Conservation (phyloP, 1,140 invertebrate genomes). For the Agraylea sexmaculata region DNA sequence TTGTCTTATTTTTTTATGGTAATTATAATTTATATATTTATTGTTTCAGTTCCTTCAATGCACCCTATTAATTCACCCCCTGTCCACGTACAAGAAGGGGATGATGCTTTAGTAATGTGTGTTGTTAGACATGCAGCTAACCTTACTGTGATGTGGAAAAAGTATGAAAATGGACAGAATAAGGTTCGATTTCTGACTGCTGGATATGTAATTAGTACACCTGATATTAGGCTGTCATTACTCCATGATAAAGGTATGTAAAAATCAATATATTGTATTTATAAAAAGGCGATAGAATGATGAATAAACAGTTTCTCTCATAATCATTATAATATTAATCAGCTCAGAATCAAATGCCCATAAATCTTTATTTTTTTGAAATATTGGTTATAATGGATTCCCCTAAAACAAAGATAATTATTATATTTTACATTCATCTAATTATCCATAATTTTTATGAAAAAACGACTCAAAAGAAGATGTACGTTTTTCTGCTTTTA, state of each 20-base stretch:
- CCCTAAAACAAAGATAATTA: not conserved
- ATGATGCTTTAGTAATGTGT: constrained; percentile 65
- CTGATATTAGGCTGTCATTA: constrained; percentile 54
- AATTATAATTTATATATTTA: constrained; percentile 1
- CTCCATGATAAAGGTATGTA: constrained; percentile 52
- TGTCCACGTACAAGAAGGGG: constrained; percentile 45
- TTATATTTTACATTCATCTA: not conserved
- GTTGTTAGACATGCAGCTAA: constrained; percentile 56
- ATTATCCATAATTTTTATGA: no score
- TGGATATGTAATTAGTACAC: constrained; percentile 55
- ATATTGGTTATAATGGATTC: constrained; percentile 1
- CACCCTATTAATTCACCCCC: constrained; percentile 7
- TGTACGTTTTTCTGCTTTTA: no score
- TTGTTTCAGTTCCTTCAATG: constrained; percentile 9
- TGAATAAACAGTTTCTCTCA: not conserved
- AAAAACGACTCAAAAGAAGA: no score
- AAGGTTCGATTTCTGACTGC: constrained; percentile 62
- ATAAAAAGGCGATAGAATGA: constrained; percentile 1
- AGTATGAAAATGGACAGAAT: constrained; percentile 44
- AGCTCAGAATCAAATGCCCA: not conserved
- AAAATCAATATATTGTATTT: not conserved
- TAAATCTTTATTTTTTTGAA: not conserved
- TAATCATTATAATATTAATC: not conserved
- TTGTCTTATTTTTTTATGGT: not conserved
- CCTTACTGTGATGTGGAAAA: constrained; percentile 49